Conservation (phyloP, 2,888 invertebrate genomes). For the Hemicrepidius hirtus region DNA sequence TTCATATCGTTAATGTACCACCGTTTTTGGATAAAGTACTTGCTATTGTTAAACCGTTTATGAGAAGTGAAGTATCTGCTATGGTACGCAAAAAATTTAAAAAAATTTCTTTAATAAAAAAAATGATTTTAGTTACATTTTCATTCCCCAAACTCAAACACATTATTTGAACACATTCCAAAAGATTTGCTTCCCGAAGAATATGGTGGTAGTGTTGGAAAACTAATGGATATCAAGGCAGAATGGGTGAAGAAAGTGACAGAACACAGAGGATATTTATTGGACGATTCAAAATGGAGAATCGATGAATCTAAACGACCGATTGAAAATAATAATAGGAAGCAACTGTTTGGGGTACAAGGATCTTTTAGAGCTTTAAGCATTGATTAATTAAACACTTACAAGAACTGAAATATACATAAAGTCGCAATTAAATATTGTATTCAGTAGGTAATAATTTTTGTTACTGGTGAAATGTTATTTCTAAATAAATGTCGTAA, state of each 20-base stretch:
- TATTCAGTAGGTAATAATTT: no score
- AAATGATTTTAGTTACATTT: conserved; percentile 78
- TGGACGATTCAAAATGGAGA: conserved; percentile 76
- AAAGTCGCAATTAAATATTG: no score
- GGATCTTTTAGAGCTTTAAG: conserved; percentile 77
- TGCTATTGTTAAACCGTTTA: conserved; percentile 78
- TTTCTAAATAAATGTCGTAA: no score
- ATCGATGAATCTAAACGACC: conserved; percentile 76
- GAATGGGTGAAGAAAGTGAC: conserved; percentile 78
- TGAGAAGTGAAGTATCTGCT: conserved; percentile 79
- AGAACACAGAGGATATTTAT: conserved; percentile 75
- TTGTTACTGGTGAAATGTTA: no score
- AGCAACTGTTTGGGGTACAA: conserved; percentile 69
- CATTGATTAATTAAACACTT: conserved; percentile 71
- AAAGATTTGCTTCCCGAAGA: conserved; percentile 80
- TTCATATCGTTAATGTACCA: conserved; percentile 81
- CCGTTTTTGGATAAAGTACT: conserved; percentile 79
- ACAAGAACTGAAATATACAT: no score
- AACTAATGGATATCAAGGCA: conserved; percentile 76
- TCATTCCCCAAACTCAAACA: conserved; percentile 80
- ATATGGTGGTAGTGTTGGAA: conserved; percentile 81
- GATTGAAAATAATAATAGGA: conserved; percentile 66
- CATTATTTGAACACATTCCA: conserved; percentile 79
- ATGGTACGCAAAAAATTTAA: conserved; percentile 74
- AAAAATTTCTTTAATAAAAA: neutral